Percentiles rank a stretch among this genome's conserved stretches.
Conservation (phyloP, 2,888 invertebrate species). For the Dione vanillae region DNA sequence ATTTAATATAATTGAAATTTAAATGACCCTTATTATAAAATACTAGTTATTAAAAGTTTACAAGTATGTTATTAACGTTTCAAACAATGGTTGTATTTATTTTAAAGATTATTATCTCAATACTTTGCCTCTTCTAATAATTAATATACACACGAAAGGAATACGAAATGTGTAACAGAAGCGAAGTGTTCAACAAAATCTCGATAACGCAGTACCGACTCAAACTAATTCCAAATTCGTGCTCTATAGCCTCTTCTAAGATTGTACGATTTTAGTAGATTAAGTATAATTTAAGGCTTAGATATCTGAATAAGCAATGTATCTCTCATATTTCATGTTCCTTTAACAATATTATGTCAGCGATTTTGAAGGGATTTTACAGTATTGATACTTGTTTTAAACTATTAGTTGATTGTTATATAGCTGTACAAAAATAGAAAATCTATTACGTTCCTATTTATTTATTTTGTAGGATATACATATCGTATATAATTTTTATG, state of each 20-base stretch:
- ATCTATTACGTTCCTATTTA: no score
- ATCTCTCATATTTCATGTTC: constrained; percentile 1
- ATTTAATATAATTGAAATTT: no score
- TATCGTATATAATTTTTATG: no score
- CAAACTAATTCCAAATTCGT: constrained; percentile 35
- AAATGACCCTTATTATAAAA: no score
- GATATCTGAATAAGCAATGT: constrained; percentile 2
- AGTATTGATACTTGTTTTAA: no score
- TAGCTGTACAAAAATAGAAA: no score
- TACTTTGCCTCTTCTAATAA: not conserved
- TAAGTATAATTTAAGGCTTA: constrained; percentile 32
- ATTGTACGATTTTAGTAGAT: constrained; percentile 39
- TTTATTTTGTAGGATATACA: no score
- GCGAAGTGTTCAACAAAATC: constrained; percentile 6
- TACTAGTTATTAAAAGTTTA: no score
- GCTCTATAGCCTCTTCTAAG: constrained; percentile 35
- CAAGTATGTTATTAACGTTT: no score
- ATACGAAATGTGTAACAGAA: not conserved
- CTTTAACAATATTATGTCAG: not conserved
- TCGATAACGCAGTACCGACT: constrained; percentile 24
- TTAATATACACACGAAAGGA: constrained; percentile 3
- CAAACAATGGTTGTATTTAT: no score
- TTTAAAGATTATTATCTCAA: no score
- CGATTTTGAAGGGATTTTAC: not conserved
- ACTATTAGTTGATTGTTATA: no score